A percentile compares a stretch with the other conserved stretches of the same genome.
These are phyloP conservation scores for Cetoscarus ocellatus DNA, from an alignment of 2,797 vertebrate species.

Conservation along the genomic window DNA sequence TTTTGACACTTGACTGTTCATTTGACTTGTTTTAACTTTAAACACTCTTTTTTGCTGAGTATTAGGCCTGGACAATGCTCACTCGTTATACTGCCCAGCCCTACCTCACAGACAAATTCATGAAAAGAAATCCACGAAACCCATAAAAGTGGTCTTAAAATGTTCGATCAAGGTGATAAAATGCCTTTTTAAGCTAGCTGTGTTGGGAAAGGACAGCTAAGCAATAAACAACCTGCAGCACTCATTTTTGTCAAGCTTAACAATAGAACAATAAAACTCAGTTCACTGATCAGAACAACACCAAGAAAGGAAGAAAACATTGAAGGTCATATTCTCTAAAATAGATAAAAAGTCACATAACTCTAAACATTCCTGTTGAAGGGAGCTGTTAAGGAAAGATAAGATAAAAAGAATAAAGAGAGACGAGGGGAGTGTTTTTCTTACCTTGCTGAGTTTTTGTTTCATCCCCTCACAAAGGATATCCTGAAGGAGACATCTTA, in stretches of 20 bases:
- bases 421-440: slow-evolving; percentile 16
- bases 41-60: too few species aligned
- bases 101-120: too few species aligned
- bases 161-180: too few species aligned
- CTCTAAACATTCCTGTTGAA: slow-evolving; percentile 24
- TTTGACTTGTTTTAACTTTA: too few species aligned
- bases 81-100: too few species aligned
- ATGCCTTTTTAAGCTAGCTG: too few species aligned
- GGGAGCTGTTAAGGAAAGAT: slow-evolving; percentile 15
- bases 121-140: too few species aligned
- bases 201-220: too few species aligned
- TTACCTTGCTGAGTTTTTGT: slow-evolving; percentile 1
- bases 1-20: too few species aligned
- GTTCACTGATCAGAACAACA: slow-evolving; percentile 10
- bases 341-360: background rate
- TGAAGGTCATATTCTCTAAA: slow-evolving; percentile 12
- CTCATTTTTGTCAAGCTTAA: slow-evolving; percentile 12
- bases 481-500: slow-evolving; percentile 34
- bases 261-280: slow-evolving; percentile 6
- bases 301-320: background rate
- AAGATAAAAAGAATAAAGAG: background rate
- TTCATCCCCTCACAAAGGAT: slow-evolving; percentile 20
- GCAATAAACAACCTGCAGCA: background rate
- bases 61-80: too few species aligned
- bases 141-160: too few species aligned